Base-by-base conservation (phyloP, 1,140 invertebrate species). In the Tetragnatha versicolor region DNA sequence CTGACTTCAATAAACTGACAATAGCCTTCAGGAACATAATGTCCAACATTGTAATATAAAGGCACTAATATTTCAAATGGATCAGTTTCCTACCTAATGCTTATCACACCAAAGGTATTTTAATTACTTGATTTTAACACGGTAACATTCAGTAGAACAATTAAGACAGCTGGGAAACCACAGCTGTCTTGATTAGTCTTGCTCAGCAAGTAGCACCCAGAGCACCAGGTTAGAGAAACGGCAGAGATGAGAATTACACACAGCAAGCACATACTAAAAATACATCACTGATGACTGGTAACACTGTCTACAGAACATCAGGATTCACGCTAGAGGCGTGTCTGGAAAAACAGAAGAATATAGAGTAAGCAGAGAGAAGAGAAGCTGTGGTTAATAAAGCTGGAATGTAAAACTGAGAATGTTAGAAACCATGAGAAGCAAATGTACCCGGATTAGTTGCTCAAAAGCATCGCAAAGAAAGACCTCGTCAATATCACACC, bases 101-200 rank as follows among this genome's bases (percentile, higher is more conserved):
- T 63, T 63, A 75, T 63, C 72, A 75, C 72, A 75, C 72, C 72
- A 75, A 75, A 75, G 53, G 60, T 75, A 63, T 75, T 75, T 75
- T 49, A 75, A 75, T 51, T 63, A 42, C 45, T 35, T 75, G 69
- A 73, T 73, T 63, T 35, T 20, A 63, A 75, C 72, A 75, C 33
- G 27, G 35, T 58, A 75, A 75, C 72, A 75, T 75, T 75, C 72
- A 75, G 42, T 75, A 75, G 60, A 63, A 2, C 63, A 63, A 45
- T 70, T 47, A 55, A 63, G 72, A 58, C 72, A 75, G 72, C 72
- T 75, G 72, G 63, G 33, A 75, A 75, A 75, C 69, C 63, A 75
- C 72, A 75, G 72, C 72, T 75, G 72, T 63, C 72, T 63, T 75
- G 72, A 75, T 75, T 75, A 75, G 72, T 75, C 60, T 75, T 55